Evolutionary conservation across 2,113 vertebrate genomes (phyloP), one percentile per base, ranked within the genome.

Genomic region (Hoplias malabaricus): DNA sequence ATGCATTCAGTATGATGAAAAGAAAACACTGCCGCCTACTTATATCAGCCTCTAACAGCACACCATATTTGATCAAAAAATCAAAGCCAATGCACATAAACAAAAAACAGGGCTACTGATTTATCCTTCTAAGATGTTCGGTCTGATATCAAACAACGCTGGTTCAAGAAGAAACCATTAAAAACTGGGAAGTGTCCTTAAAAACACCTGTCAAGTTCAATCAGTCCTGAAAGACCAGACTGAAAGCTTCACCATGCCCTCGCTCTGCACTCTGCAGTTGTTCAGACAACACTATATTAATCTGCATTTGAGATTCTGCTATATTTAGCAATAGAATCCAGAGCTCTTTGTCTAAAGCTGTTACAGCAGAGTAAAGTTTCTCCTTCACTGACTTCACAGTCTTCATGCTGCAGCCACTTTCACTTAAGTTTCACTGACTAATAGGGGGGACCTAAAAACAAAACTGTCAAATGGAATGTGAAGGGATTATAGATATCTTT

Each of bases 261-360:
- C 21, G 67, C 73, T n/a, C 9, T 34, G n/a, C 70, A 72, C 56
- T 66, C 69, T 53, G 69, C 80, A 77, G 25, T 73, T 59, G 61
- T 82, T 80, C 69, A 82, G 65, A 73, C 72, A 73, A 78, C 77
- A 77, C 31, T 57, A 78, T 73, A 81, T 85, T 87, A 83, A 88
- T 85, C 73, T 83, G 81, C 69, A 85, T 77, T 79, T 31, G 76
- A 86, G 76, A 86, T 70, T 46, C 59, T 38, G 69, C 84, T 90
- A 88, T 79, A 85, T 85, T 85, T 88, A 90, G 83, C 77, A 46
- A 14, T 38, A 42, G 73, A 82, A 86, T 85, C 84, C 77, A 83
- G 70, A 76, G 53, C 80, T 83, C 48, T 78, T 54, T 57, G 80
- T 80, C 83, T 69, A 59, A 69, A 33, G 14, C 25, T 43, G 43